Base-by-base conservation (phyloP, 2,113 vertebrate species). In the Oreochromis tanganicae region DNA sequence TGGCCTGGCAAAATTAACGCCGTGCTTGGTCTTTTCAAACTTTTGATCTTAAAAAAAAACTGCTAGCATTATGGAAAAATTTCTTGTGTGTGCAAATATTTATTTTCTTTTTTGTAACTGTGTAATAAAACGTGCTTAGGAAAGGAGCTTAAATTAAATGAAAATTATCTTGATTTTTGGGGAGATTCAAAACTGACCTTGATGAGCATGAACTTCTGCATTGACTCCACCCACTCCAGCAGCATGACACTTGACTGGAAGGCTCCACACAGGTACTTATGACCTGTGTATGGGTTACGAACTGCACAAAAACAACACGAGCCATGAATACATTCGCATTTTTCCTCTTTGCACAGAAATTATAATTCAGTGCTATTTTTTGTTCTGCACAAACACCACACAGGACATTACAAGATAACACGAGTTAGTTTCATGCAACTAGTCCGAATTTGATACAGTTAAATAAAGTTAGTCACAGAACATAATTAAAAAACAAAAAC, bases 121-220 rank as follows among this genome's bases (percentile, higher is more conserved):
- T 50, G 41, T 66, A 66, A 50, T 36, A 29, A 54, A 24, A 66
- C 1, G 0, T 0, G 21, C 21, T 27, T 14, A 29, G 2, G 24
- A 9, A 29, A 11, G 16, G 46, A 43, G 19, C 61, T 38, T 66
- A 66, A 66, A 66, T 66, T 38, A 38, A 38, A 66, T 13, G 6
- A 68, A 13, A 19, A 13, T 29, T 34, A 50, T 8, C 71, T 78
- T 50, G 17, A 12, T 10, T 71, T 73, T 50, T 14, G 4, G 55
- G 9, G 5, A 11, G 10, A n/a, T n/a, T 78, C 2, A 52, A 56
- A 57, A 85, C 97, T 92, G 94, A 99, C 98, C 97, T 99, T 99
- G 93, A 99, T 99, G 93, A 99, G 96, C 99, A 99, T 99, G 91
- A 99, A 99, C 94, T 97, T 99, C 95, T 99, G 98, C 99, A 99